Evolutionary conservation across 2,797 vertebrate species (phyloP), one percentile per base, ranked within the genome.

Genomic region (Tauraco hartlaubi): DNA sequence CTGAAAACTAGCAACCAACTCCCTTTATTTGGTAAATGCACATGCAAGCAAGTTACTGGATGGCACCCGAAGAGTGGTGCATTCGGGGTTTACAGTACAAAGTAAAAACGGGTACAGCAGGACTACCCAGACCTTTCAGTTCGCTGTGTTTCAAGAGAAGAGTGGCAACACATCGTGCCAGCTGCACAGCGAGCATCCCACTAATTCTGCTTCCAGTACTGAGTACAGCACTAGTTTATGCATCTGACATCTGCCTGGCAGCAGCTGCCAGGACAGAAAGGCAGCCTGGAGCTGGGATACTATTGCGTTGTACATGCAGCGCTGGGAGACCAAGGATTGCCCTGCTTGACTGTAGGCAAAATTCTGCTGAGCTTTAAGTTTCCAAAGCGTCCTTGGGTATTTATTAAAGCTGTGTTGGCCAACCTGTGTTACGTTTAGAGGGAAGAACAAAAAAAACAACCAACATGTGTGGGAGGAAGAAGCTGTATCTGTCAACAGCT

Each of bases 241-340:
- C 17, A 66, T 15, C 56, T 35, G 22, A 41, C 61, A 74, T 56
- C 72, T 66, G 62, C 46, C 56, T 71, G 58, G 49, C 63, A 89
- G 82, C 77, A 86, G 85, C 39, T 79, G 62, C 6, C 46, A 35
- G 37, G 31, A 48, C 63, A 54, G 62, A 56, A 62, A 72, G 16
- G 25, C 35, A 68, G 59, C 35, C 66, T 51, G 52, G 23, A 78
- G 67, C 22, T 71, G 48, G 48, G 31, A 61, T 31, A 33, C 12
- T 35, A 37, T 9, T 2, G 0, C 5, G 26, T 9, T 14, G 19
- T 29, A 54, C 8, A 9, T 2, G 22, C 15, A 31, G 25, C 2
- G 12, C 49, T 54, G 51, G 5, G 46, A 78, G 66, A 77, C 9
- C 9, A 49, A 66, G 55, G 20, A 26, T 3, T 9, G 51, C 46